Percentiles rank a stretch among this genome's conserved stretches.
These are phyloP conservation scores for Dichetophora obliterata DNA, from an alignment of 2,888 invertebrate genomes.

Conservation along the genomic window DNA sequence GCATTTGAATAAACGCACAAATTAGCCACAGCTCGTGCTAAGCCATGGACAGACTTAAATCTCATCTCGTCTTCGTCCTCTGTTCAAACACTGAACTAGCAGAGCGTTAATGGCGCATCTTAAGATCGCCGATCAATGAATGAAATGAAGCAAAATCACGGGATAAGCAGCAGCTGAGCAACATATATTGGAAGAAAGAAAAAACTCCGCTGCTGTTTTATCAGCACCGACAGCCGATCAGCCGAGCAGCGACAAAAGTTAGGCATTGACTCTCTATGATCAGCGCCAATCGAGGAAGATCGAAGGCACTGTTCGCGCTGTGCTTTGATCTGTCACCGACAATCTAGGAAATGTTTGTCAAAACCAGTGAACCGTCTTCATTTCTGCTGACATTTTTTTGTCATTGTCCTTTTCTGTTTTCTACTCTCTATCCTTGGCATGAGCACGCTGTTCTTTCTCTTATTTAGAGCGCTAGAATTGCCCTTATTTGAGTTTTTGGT, in stretches of 20 bases:
- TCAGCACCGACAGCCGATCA: too few relatives aligned
- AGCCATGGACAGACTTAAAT: background rate
- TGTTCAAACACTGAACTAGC: background rate
- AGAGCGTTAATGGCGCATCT: background rate
- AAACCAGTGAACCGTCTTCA: slow-evolving; percentile 70
- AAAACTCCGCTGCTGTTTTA: background rate
- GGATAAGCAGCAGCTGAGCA: slow-evolving; percentile 25
- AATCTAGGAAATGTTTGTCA: slow-evolving; percentile 71
- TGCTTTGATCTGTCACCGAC: slow-evolving; percentile 70
- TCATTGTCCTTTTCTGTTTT: slow-evolving; percentile 19
- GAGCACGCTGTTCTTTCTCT: background rate
- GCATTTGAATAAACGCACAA: slow-evolving; percentile 42
- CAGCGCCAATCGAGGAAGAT: background rate
- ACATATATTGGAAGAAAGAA: background rate
- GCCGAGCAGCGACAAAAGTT: too few relatives aligned
- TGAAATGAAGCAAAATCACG: slow-evolving; percentile 22
- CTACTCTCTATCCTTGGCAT: background rate
- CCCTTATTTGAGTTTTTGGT: too few relatives aligned
- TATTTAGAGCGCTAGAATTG: too few relatives aligned
- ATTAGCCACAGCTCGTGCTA: slow-evolving; percentile 53
- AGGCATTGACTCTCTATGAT: background rate
- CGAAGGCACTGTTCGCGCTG: slow-evolving; percentile 15
- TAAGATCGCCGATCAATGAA: slow-evolving; percentile 14
- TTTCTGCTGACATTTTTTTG: slow-evolving; percentile 69
- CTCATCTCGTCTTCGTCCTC: too few relatives aligned